Conservation (phyloP, 2,113 vertebrate genomes). For the Prionailurus bengalensis region DNA sequence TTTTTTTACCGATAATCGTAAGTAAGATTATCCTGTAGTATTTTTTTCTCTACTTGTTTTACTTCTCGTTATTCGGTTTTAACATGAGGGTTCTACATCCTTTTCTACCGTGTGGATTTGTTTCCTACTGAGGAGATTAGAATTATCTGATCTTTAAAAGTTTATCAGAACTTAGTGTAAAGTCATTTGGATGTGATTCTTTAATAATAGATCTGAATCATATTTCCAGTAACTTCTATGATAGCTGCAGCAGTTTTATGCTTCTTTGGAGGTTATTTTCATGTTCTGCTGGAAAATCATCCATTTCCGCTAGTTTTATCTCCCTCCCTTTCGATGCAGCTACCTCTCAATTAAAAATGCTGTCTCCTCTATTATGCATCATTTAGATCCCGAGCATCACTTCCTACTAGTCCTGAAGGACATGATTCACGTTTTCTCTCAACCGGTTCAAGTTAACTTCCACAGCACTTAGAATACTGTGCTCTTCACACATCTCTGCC, state of each 20-base stretch:
- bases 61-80: background rate
- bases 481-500: background rate
- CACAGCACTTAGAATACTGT: background rate
- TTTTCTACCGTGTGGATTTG: background rate
- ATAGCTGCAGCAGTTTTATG: background rate
- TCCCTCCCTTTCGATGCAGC: background rate
- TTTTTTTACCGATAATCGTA: background rate
- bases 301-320: conserved; percentile 20
- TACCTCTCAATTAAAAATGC: conserved; percentile 6
- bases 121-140: background rate
- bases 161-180: conserved; percentile 4
- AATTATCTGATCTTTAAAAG: conserved; percentile 30
- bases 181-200: background rate
- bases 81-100: background rate
- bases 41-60: background rate
- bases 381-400: background rate
- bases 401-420: background rate
- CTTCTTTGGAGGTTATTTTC: background rate
- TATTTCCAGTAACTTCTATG: background rate
- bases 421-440: background rate
- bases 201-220: background rate
- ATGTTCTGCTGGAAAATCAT: background rate
- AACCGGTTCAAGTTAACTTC: background rate
- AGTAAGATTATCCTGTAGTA: background rate
- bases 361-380: background rate